Conservation (phyloP, 2,113 vertebrate species). For the Prunella himalayana region DNA sequence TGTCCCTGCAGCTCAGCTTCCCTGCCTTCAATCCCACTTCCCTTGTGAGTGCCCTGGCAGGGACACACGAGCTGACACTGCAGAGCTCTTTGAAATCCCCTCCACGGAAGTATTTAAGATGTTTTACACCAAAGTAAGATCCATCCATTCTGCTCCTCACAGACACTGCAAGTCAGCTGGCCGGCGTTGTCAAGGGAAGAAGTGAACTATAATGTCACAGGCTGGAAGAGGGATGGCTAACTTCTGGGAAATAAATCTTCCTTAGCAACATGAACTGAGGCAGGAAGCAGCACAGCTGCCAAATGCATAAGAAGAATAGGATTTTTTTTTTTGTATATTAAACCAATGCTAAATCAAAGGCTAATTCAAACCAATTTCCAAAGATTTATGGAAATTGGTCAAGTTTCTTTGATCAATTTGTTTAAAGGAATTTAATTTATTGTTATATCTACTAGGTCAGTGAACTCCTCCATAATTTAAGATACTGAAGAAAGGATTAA, state of each 20-base stretch:
- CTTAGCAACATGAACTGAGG: constrained; percentile 18
- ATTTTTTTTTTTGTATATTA: constrained; percentile 56
- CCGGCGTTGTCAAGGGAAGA: not conserved
- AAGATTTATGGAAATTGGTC: constrained; percentile 70
- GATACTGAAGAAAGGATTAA: constrained; percentile 45
- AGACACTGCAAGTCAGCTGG: constrained; percentile 1
- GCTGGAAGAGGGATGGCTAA: constrained; percentile 49
- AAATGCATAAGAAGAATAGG: constrained; percentile 49
- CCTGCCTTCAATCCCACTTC: not conserved
- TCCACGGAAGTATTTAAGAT: constrained; percentile 11
- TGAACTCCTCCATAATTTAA: constrained; percentile 67
- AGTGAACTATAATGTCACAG: constrained; percentile 44
- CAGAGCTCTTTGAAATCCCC: constrained; percentile 19
- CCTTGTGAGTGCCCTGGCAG: not conserved
- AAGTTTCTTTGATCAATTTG: constrained; percentile 64
- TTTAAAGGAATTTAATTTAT: constrained; percentile 68
- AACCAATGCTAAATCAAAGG: constrained; percentile 69
- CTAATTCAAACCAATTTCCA: constrained; percentile 65
- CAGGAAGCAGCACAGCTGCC: constrained; percentile 66
- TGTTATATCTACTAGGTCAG: constrained; percentile 52
- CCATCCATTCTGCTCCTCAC: constrained; percentile 29
- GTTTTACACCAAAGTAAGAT: constrained; percentile 36
- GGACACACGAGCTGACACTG: not conserved
- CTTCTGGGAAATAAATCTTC: constrained; percentile 68
- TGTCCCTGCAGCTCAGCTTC: not conserved